Evolutionary conservation across 1,140 invertebrate genomes (phyloP), one percentile per base, ranked within the genome.

Genomic region (Drosophila equinoxialis): DNA sequence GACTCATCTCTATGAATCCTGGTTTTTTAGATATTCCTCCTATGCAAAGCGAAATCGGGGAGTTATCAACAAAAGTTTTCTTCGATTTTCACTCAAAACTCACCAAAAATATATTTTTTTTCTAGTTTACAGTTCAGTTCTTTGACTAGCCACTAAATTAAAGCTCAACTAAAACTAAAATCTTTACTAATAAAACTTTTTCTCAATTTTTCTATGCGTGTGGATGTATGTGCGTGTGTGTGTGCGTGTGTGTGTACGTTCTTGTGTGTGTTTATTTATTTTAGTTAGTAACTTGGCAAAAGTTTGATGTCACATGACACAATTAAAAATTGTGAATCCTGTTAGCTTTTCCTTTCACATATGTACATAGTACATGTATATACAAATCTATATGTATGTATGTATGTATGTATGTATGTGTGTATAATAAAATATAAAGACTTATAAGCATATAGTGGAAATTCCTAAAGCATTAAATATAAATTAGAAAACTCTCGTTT

Each of bases 401-500:
- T n/a, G n/a, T n/a, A n/a, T n/a, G n/a, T n/a, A n/a, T n/a, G n/a
- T n/a, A n/a, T n/a, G n/a, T n/a, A n/a, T n/a, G n/a, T n/a, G n/a
- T 45, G n/a, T 45, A 45, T 48, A 48, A 30, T 48, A 20, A 8
- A 37, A 17, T 48, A 48, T 48, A 48, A 8, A 13, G 17, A 48
- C 14, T 7, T 48, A 48, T 45, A 48, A 20, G 45, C 17, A 48
- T 48, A 51, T 48, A 48, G 45, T 51, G 45, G 17, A 51, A 51
- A 51, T 51, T 51, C 17, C 45, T 11, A 51, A 51, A 51, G 45
- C 45, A 51, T 51, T 51, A 51, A 51, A 51, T 23, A 51, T 51
- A 51, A 51, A 51, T 51, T 51, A 51, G 45, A 51, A 51, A 51
- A 51, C 17, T 51, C 45, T 51, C 45, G 17, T 51, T 51, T 23